Conservation (phyloP, 2,113 vertebrate species). For the Channa maculata region DNA sequence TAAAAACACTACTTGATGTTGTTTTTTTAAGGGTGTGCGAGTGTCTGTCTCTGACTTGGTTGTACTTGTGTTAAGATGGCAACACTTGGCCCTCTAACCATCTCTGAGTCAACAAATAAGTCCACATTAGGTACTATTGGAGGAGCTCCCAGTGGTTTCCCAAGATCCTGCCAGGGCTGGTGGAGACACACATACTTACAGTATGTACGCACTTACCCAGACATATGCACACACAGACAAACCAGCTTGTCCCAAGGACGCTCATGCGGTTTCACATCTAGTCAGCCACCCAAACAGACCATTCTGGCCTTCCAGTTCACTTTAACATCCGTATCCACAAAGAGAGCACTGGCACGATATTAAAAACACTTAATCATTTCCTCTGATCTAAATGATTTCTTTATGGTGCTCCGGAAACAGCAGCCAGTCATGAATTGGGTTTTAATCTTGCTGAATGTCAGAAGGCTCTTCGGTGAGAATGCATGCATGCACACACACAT, state of each 20-base stretch:
- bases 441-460: slow-evolving; percentile 62
- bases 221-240: slow-evolving; percentile 33
- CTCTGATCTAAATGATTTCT: slow-evolving; percentile 68
- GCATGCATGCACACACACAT: slow-evolving; percentile 12
- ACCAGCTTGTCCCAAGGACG: slow-evolving; percentile 71
- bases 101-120: slow-evolving; percentile 74
- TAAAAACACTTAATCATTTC: slow-evolving; percentile 77
- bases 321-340: slow-evolving; percentile 66
- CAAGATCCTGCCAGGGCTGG: slow-evolving; percentile 59
- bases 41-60: slow-evolving; percentile 29
- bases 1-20: slow-evolving; percentile 52
- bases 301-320: slow-evolving; percentile 65
- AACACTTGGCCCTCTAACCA: slow-evolving; percentile 73
- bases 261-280: slow-evolving; percentile 74
- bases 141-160: slow-evolving; percentile 74
- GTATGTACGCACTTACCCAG: slow-evolving; percentile 22
- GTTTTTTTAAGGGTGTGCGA: slow-evolving; percentile 39
- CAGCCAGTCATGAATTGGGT: slow-evolving; percentile 65
- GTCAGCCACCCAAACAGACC: slow-evolving; percentile 71
- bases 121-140: slow-evolving; percentile 62
- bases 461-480: slow-evolving; percentile 34
- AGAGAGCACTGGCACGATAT: slow-evolving; percentile 67
- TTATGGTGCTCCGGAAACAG: slow-evolving; percentile 74
- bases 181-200: slow-evolving; percentile 53
- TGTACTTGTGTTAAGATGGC: slow-evolving; percentile 66